Conservation (phyloP, 2,797 vertebrate species). For the Myoxocephalus aenaeus region DNA sequence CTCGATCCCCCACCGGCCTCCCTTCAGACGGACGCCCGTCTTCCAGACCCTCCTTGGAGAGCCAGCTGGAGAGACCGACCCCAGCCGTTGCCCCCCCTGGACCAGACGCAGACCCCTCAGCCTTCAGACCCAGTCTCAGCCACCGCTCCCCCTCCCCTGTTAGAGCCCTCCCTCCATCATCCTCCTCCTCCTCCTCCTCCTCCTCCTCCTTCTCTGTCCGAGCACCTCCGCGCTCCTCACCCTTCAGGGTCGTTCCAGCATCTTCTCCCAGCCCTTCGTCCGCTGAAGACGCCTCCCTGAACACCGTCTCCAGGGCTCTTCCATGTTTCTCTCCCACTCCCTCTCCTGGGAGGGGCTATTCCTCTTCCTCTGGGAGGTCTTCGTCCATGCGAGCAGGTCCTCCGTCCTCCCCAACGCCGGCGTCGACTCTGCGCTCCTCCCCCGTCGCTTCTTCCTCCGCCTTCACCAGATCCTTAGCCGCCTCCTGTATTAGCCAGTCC, state of each 20-base stretch:
- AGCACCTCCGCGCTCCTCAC: slow-evolving; percentile 42
- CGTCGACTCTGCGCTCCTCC: slow-evolving; percentile 48
- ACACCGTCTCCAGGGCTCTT: slow-evolving; percentile 33
- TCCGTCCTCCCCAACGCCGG: slow-evolving; percentile 30
- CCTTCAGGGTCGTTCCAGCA: slow-evolving; percentile 19
- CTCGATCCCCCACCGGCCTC: neutral
- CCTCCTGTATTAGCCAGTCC: slow-evolving; percentile 89
- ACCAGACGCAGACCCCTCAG: slow-evolving; percentile 52
- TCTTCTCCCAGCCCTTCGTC: slow-evolving; percentile 48
- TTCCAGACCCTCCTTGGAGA: slow-evolving; percentile 21
- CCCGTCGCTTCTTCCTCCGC: slow-evolving; percentile 64
- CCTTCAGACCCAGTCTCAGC: slow-evolving; percentile 56
- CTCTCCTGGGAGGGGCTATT: slow-evolving; percentile 33
- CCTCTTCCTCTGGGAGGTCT: slow-evolving; percentile 42
- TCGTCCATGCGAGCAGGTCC: slow-evolving; percentile 39
- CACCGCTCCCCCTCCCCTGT: slow-evolving; percentile 55
- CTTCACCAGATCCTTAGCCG: slow-evolving; percentile 86
- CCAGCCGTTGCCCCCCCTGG: neutral
- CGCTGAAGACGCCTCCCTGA: slow-evolving; percentile 27
- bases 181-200: neutral
- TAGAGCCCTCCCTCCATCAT: neutral
- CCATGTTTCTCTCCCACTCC: slow-evolving; percentile 50
- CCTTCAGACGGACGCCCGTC: neutral
- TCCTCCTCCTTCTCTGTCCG: neutral
- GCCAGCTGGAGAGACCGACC: slow-evolving; percentile 23